Evolutionary conservation across 2,113 vertebrate species (phyloP).

Genomic region (Chlamydotis undulata): DNA sequence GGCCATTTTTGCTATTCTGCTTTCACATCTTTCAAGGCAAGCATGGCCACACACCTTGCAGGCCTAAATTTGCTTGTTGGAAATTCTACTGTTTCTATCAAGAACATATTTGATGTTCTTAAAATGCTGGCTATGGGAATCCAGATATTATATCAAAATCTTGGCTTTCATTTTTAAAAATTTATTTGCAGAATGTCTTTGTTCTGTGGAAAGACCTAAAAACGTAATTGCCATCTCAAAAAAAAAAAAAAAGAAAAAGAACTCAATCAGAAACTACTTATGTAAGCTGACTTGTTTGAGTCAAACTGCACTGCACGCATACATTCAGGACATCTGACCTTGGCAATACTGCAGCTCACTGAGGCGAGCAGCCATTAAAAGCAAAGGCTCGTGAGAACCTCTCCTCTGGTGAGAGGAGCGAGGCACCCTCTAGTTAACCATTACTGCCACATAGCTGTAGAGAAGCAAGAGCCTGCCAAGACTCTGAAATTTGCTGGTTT

Average conservation of each 20-base stretch:
- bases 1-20: not conserved
- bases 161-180: not conserved
- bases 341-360: not conserved
- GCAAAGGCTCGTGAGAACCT: not conserved
- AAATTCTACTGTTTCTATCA: not conserved
- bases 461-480: not conserved
- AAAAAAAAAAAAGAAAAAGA: not conserved
- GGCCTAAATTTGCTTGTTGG: not conserved
- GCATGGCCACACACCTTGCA: not conserved
- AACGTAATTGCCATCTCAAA: not conserved
- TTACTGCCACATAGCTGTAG: not conserved
- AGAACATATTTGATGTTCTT: not conserved
- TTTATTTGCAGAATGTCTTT: not conserved
- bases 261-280: not conserved
- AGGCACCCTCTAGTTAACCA: not conserved
- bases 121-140: not conserved
- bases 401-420: not conserved
- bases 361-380: not conserved
- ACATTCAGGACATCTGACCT: not conserved
- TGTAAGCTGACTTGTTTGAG: not conserved
- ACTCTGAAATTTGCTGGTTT: not conserved
- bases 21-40: not conserved
- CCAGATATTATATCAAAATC: not conserved
- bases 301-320: accelerated
- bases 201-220: not conserved